Base-by-base conservation (phyloP, 2,888 invertebrate genomes). In the Latrodectus elegans region DNA sequence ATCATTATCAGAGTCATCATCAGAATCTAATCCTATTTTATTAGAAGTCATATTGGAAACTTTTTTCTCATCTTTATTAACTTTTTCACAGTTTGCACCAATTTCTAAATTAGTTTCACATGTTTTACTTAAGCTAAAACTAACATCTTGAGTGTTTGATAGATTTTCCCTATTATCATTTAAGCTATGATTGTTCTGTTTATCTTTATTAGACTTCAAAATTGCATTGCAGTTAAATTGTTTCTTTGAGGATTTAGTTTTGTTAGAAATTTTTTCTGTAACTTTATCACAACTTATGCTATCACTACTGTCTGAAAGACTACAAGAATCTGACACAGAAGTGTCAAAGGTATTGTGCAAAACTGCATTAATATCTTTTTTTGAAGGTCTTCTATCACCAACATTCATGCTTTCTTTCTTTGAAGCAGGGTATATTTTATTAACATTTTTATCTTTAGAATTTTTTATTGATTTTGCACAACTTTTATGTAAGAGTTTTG, bases 1-100 rank as follows among this genome's bases (percentile, higher is more conserved):
- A 52, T 85, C 85, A 79, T 70, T 68, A 64, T 85, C 85, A 11
- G 85, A 85, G 52, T 85, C 85, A 78, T 84, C 84, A 79, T 85
- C 85, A 22, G 85, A 60, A 26, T 74, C 79, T 75, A 67, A 14
- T 64, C 52, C 51, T 15, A 52, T 15, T 67, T 64, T 14, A 79
- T 6, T 38, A 49, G 60, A 15, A 76, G 17, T 76, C 53, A 11
- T 52, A 22, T 51, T 22, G 52, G 60, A 3, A 51, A 51, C 17
- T 15, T 60, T 60, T 60, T 60, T 60, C 9, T 53, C 55, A 55
- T 53, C 55, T 53, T 55, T 53, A 53, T 12, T 55, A 22, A 22
- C 52, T 51, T 72, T 72, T 14, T n/a, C 52, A 52, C 49, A 15
- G 8, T 73, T 53, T 9, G 15, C 8, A 51, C 1, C n/a, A 10